These are phyloP conservation scores for Styela plicata DNA, from an alignment of 23 tunicate species.

Conservation along the genomic window DNA sequence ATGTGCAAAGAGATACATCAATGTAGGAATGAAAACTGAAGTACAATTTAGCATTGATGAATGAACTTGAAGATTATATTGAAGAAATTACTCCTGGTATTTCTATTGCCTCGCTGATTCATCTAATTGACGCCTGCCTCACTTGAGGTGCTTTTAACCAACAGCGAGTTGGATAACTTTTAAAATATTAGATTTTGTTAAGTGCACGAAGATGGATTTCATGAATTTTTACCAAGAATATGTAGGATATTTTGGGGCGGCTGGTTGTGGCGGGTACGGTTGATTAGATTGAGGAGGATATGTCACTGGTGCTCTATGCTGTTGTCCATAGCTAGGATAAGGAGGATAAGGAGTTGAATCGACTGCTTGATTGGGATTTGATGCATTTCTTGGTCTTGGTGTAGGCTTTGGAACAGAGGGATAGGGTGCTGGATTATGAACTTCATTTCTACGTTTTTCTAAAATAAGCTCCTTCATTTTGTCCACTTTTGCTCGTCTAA, in stretches of 20 bases:
- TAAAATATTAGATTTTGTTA: no score
- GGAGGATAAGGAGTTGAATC: not conserved
- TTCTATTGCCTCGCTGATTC: no score
- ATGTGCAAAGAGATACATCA: no score
- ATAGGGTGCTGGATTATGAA: constrained; percentile 8
- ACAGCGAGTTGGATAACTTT: no score
- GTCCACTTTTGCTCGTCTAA: constrained; percentile 66
- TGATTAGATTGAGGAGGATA: not conserved
- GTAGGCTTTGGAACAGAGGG: constrained; percentile 4
- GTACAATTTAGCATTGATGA: no score
- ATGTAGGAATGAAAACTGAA: no score
- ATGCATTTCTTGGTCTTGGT: not conserved
- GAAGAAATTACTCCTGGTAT: no score
- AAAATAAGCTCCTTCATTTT: constrained; percentile 83
- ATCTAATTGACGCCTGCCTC: no score
- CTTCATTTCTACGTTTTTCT: constrained; percentile 33
- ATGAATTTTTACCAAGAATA: constrained; percentile 18
- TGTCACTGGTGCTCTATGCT: not conserved
- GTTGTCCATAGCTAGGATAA: not conserved
- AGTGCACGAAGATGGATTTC: no score
- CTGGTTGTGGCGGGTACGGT: not conserved
- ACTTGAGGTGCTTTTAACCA: no score
- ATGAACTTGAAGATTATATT: no score
- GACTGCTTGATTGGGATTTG: not conserved
- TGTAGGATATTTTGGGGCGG: not conserved